A percentile compares a stretch with the other conserved stretches of the same genome.
Conservation (phyloP, 1,140 invertebrate genomes). For the Ectropis grisescens region DNA sequence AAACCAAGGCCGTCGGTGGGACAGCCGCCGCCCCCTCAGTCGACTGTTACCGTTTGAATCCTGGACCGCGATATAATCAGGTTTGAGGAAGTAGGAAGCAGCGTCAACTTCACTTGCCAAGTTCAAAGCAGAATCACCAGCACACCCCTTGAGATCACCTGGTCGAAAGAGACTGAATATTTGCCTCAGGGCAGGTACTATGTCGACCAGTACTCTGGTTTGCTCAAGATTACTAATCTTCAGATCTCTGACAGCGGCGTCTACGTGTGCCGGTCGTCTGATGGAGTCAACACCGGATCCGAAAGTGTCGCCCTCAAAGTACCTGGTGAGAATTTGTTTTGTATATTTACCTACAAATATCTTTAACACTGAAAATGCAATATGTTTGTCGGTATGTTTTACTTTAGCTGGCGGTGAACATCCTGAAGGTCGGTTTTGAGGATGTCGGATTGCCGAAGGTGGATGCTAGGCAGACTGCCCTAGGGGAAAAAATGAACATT, state of each 20-base stretch:
- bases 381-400: too few relatives aligned
- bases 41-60: conserved; percentile 78
- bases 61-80: conserved; percentile 77
- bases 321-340: conserved; percentile 83
- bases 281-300: conserved; percentile 75
- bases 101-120: conserved; percentile 84
- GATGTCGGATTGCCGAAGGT: too few relatives aligned
- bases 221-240: conserved; percentile 82
- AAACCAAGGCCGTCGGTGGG: too few relatives aligned
- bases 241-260: conserved; percentile 86
- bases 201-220: conserved; percentile 77
- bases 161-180: conserved; percentile 82
- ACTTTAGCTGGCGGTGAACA: too few relatives aligned
- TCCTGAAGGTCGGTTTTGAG: too few relatives aligned
- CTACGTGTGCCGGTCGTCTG: conserved; percentile 88
- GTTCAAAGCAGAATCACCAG: too few relatives aligned
- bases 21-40: conserved; percentile 36
- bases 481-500: too few relatives aligned
- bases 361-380: too few relatives aligned
- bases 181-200: conserved; percentile 76
- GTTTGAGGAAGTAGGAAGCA: conserved; percentile 82
- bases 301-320: conserved; percentile 82
- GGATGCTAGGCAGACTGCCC: too few relatives aligned
- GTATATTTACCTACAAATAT: too few relatives aligned
- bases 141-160: conserved; percentile 72